Conservation (phyloP, 2,797 vertebrate species). For the Hyperoplus immaculatus region DNA sequence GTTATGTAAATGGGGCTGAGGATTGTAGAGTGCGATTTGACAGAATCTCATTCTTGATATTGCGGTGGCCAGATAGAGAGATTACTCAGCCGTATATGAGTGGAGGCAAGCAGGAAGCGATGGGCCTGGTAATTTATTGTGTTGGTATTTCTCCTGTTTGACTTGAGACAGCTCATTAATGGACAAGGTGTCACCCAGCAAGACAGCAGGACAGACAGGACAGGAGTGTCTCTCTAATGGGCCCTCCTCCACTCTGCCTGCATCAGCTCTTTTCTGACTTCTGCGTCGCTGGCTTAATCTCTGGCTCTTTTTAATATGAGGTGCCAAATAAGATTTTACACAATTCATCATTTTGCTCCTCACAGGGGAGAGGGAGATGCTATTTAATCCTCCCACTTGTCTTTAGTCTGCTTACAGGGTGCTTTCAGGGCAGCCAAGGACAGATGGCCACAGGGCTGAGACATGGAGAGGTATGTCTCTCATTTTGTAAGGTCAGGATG, state of each 20-base stretch:
- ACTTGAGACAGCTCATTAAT: constrained; percentile 81
- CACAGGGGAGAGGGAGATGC: constrained; percentile 56
- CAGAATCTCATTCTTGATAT: constrained; percentile 75
- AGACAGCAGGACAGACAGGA: constrained; percentile 70
- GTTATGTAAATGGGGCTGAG: constrained; percentile 72
- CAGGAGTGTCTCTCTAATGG: constrained; percentile 64
- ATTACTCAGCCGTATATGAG: constrained; percentile 73
- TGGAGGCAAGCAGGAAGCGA: constrained; percentile 70
- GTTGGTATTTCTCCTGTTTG: constrained; percentile 76
- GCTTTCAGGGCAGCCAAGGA: constrained; percentile 65
- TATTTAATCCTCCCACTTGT: constrained; percentile 77
- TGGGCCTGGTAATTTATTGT: constrained; percentile 79
- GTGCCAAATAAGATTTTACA: constrained; percentile 78
- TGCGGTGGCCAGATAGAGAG: constrained; percentile 67
- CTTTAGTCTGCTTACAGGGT: constrained; percentile 75
- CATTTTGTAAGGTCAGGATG: constrained; percentile 8
- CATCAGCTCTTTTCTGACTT: constrained; percentile 75
- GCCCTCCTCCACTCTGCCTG: constrained; percentile 51
- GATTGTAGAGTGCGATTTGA: constrained; percentile 69
- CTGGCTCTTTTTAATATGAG: constrained; percentile 70
- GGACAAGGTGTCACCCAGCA: constrained; percentile 60
- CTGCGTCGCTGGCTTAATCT: constrained; percentile 69
- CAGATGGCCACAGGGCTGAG: constrained; percentile 41
- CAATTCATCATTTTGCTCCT: constrained; percentile 80
- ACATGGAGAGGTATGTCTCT: constrained; percentile 25